Conservation (phyloP, 2,113 vertebrate species). For the Nycticebus coucang region DNA sequence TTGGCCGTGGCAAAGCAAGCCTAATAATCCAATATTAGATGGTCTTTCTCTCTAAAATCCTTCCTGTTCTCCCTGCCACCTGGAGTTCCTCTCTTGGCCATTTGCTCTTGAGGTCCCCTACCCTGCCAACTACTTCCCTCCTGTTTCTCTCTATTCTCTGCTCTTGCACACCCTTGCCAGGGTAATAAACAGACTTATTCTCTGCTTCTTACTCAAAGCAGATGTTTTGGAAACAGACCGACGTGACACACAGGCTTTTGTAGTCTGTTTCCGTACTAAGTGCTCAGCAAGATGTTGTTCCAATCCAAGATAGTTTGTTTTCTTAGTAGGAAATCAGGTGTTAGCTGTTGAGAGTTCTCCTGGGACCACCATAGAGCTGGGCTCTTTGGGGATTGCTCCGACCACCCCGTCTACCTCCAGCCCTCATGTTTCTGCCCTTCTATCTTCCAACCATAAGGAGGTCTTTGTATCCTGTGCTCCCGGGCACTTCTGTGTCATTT, state of each 20-base stretch:
- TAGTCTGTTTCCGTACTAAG: neutral
- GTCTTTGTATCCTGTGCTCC: neutral
- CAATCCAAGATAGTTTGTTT: neutral
- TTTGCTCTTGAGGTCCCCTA: neutral
- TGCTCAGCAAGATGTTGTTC: neutral
- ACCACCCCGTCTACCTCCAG: accelerated
- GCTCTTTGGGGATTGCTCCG: neutral
- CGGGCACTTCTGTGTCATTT: neutral
- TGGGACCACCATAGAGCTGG: neutral
- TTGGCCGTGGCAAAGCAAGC: neutral
- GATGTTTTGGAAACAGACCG: neutral
- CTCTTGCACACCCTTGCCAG: neutral
- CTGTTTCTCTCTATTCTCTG: neutral
- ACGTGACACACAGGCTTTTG: neutral
- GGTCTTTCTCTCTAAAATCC: neutral
- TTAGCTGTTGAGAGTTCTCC: neutral
- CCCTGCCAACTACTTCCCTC: accelerated
- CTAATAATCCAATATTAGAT: neutral
- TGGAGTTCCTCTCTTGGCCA: neutral
- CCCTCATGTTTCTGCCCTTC: neutral
- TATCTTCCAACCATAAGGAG: neutral
- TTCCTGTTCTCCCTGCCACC: neutral
- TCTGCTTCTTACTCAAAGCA: neutral
- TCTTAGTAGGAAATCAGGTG: neutral
- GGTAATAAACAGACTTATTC: neutral